Evolutionary conservation across 2,113 vertebrate genomes (phyloP).

Genomic region (Chloropsis cyanopogon): DNA sequence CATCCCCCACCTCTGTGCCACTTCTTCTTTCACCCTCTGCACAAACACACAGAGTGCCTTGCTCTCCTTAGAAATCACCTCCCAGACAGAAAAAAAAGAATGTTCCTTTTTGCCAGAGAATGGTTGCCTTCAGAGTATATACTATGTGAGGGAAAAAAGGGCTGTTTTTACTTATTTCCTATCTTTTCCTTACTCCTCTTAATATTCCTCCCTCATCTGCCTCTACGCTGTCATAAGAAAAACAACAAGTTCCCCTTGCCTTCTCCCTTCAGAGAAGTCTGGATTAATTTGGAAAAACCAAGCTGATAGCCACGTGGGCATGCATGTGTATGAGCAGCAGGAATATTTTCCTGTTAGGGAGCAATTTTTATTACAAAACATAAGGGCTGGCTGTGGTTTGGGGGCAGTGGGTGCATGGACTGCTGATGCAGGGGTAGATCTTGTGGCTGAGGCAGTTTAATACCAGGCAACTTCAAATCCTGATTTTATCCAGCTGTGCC

Average conservation of each 20-base stretch:
- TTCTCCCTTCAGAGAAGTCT: not conserved
- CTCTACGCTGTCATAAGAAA: not conserved
- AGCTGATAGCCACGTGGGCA: not conserved
- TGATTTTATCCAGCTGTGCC: not conserved
- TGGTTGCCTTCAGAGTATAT: not conserved
- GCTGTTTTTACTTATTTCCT: not conserved
- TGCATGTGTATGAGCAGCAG: not conserved
- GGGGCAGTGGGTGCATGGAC: not conserved
- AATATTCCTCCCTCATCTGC: not conserved
- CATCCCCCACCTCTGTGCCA: accelerated
- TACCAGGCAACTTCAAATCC: not conserved
- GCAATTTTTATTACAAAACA: not conserved
- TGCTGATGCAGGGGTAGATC: not conserved
- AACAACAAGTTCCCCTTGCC: not conserved
- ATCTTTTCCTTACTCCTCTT: not conserved
- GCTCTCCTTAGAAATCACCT: not conserved
- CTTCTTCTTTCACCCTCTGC: not conserved
- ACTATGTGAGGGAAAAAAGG: accelerated
- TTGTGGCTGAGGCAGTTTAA: not conserved
- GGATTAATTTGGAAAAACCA: not conserved
- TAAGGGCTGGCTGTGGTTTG: not conserved
- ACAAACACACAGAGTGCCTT: not conserved
- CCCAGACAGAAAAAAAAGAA: not conserved
- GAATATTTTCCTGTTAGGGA: not conserved
- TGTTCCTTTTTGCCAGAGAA: not conserved